These are phyloP conservation scores for Brenthis daphne DNA, from an alignment of 2,888 invertebrate species.

Conservation along the genomic window DNA sequence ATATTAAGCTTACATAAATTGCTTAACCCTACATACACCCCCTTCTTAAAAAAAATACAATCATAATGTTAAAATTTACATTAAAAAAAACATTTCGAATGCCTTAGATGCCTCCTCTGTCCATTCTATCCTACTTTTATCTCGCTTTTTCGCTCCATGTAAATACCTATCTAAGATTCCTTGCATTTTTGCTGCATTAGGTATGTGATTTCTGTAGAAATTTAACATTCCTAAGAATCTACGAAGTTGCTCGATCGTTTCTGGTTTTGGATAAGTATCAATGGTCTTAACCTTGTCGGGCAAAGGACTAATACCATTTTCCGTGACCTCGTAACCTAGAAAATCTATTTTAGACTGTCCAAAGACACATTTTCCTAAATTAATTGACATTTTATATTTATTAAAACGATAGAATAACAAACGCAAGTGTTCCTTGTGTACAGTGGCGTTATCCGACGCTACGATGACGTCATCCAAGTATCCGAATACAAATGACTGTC, in stretches of 20 bases:
- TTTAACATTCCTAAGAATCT: slow-evolving; percentile 40
- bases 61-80: too few species aligned
- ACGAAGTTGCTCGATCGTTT: slow-evolving; percentile 33
- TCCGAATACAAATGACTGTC: slow-evolving; percentile 42
- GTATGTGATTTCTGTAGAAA: slow-evolving; percentile 37
- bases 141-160: slow-evolving; percentile 35
- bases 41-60: too few species aligned
- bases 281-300: slow-evolving; percentile 29
- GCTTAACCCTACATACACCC: too few species aligned
- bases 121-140: slow-evolving; percentile 39
- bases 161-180: slow-evolving; percentile 23
- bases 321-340: slow-evolving; percentile 3
- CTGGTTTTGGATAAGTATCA: slow-evolving; percentile 33
- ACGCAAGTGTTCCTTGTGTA: slow-evolving; percentile 36
- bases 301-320: slow-evolving; percentile 6
- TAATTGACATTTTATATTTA: slow-evolving; percentile 31
- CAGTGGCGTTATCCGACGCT: slow-evolving; percentile 35
- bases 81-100: slow-evolving; percentile 30
- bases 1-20: too few species aligned
- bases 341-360: too few species aligned
- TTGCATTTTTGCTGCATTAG: slow-evolving; percentile 16
- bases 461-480: slow-evolving; percentile 50
- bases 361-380: slow-evolving; percentile 33
- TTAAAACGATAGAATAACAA: slow-evolving; percentile 35
- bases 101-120: slow-evolving; percentile 33